These are phyloP conservation scores for Sitophilus oryzae DNA, from an alignment of 1,140 invertebrate species.

Conservation along the genomic window DNA sequence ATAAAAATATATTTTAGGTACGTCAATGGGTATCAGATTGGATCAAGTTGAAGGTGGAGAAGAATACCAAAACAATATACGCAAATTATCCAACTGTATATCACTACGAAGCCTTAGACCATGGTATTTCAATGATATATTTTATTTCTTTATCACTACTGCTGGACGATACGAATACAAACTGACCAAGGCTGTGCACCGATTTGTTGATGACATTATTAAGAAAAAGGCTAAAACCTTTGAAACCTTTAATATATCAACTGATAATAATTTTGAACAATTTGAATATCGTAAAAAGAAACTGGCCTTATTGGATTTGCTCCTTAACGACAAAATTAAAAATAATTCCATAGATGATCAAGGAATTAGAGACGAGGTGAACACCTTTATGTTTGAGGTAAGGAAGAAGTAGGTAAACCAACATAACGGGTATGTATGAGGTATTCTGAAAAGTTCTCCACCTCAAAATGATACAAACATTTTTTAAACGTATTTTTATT, in stretches of 20 bases:
- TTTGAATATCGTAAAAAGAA: conserved; percentile 46
- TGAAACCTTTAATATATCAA: conserved; percentile 12
- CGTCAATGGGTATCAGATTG: neutral
- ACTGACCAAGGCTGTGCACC: conserved; percentile 53
- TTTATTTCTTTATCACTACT: conserved; percentile 49
- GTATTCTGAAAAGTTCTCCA: too few species aligned
- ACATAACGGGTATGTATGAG: too few species aligned
- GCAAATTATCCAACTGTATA: neutral
- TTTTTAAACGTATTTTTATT: too few species aligned
- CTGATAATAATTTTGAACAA: neutral
- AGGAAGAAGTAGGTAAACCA: too few species aligned
- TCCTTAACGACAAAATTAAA: conserved; percentile 55
- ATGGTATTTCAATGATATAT: conserved; percentile 50
- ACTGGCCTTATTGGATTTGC: conserved; percentile 76
- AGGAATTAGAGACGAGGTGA: conserved; percentile 76
- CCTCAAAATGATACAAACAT: too few species aligned
- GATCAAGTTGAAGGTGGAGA: neutral
- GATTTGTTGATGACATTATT: conserved; percentile 52
- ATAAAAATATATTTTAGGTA: neutral
- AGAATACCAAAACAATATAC: neutral
- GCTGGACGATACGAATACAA: conserved; percentile 46
- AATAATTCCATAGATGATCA: conserved; percentile 49
- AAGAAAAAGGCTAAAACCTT: conserved; percentile 17
- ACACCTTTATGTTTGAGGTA: conserved; percentile 74
- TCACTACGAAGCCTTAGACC: conserved; percentile 50